Evolutionary conservation across 2,113 vertebrate genomes (phyloP).

Genomic region (Seriola quinqueradiata): DNA sequence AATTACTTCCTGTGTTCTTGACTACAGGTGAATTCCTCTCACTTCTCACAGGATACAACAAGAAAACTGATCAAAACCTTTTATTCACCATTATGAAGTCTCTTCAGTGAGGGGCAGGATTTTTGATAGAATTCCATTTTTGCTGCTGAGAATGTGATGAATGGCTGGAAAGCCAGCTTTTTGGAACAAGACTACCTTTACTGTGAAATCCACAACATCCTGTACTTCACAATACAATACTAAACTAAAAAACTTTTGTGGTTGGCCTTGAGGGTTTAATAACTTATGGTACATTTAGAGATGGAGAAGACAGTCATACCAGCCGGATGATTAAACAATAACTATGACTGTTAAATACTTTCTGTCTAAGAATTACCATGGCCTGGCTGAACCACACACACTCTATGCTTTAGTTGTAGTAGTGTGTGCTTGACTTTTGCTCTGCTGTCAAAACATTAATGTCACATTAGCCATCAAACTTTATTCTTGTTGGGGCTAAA

Average conservation of each 20-base stretch:
- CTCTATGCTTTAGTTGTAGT: not conserved
- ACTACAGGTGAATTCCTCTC: not conserved
- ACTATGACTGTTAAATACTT: not conserved
- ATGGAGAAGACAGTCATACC: not conserved
- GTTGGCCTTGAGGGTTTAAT: not conserved
- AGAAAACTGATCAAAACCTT: slow-evolving; percentile 16
- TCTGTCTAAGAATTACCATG: not conserved
- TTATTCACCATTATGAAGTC: not conserved
- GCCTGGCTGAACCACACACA: not conserved
- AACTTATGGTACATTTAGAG: not conserved
- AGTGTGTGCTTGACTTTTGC: slow-evolving; percentile 22
- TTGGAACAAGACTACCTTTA: not conserved
- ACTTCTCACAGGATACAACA: not conserved
- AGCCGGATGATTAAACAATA: not conserved
- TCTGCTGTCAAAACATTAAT: slow-evolving; percentile 36
- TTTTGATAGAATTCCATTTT: slow-evolving; percentile 13
- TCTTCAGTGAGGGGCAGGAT: not conserved
- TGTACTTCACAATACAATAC: not conserved
- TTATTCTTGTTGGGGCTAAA: slow-evolving; percentile 38
- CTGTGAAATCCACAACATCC: slow-evolving; percentile 17
- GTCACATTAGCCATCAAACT: slow-evolving; percentile 48
- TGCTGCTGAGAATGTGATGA: slow-evolving; percentile 24
- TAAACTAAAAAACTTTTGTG: not conserved
- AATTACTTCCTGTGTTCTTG: not conserved
- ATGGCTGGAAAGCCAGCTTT: slow-evolving; percentile 21